Evolutionary conservation across 1,140 invertebrate genomes (phyloP).

Genomic region (Elysia chlorotica): DNA sequence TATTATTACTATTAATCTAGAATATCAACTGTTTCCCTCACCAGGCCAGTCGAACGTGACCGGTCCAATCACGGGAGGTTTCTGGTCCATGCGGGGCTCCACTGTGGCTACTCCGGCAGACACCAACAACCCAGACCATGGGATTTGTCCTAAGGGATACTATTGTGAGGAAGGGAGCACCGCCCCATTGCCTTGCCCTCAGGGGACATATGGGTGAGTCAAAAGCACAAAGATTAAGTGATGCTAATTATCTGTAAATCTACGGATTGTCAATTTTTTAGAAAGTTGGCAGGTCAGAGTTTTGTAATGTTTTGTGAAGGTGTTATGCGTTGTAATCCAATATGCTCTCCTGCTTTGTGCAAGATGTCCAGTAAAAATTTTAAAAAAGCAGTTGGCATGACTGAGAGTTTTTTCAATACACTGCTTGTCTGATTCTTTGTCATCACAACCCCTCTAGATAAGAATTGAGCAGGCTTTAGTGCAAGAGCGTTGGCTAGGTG

Average conservation of each 20-base stretch:
- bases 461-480: too few relatives aligned
- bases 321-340: neutral
- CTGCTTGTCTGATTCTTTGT: too few relatives aligned
- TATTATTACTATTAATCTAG: neutral
- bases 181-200: constrained; percentile 45
- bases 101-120: constrained; percentile 35
- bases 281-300: neutral
- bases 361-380: neutral
- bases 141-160: constrained; percentile 50
- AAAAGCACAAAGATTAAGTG: neutral
- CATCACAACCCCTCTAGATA: too few relatives aligned
- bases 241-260: neutral
- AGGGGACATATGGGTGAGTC: constrained; percentile 55
- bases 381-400: neutral
- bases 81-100: constrained; percentile 37
- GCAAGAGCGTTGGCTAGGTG: too few relatives aligned
- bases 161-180: constrained; percentile 45
- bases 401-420: too few relatives aligned
- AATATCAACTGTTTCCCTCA: constrained; percentile 1
- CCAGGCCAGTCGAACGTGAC: constrained; percentile 47
- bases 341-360: neutral
- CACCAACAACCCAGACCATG: constrained; percentile 37
- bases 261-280: neutral
- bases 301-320: neutral
- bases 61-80: constrained; percentile 45